Evolutionary conservation across 2,797 vertebrate genomes (phyloP).

Genomic region (Cuniculus paca): DNA sequence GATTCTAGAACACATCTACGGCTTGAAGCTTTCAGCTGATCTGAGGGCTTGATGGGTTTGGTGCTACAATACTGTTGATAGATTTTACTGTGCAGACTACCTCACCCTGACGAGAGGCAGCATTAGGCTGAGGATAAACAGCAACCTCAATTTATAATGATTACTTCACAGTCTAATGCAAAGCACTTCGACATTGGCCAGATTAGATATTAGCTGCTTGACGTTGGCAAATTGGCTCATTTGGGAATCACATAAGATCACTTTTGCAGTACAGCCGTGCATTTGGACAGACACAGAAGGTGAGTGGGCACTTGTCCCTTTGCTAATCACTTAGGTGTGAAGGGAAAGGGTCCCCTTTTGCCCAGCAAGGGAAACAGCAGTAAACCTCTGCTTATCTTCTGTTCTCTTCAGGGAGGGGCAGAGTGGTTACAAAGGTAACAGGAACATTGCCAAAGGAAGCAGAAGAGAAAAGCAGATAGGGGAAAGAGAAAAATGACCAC

Average conservation of each 20-base stretch:
- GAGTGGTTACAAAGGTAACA: background rate
- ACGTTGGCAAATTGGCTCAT: background rate
- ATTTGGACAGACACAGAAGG: slow-evolving; percentile 2
- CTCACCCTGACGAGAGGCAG: background rate
- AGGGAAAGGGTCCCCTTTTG: background rate
- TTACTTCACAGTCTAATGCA: background rate
- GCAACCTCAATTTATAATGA: background rate
- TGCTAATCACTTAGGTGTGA: slow-evolving; percentile 12
- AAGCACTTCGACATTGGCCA: background rate
- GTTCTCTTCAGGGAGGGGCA: background rate
- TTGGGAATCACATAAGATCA: background rate
- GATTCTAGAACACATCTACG: background rate
- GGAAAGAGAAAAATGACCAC: background rate
- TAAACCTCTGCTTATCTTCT: slow-evolving; percentile 1
- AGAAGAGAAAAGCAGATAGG: background rate
- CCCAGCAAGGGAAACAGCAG: background rate
- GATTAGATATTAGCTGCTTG: slow-evolving; percentile 13
- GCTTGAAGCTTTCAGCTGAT: slow-evolving; percentile 5
- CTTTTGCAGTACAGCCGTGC: background rate
- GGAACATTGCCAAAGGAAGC: background rate
- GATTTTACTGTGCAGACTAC: background rate
- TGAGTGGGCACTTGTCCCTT: background rate
- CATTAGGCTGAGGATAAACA: background rate
- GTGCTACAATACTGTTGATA: background rate
- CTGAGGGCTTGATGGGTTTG: background rate